A percentile compares a stretch with the other conserved stretches of the same genome.
phyloP scores from a whole-genome alignment of 2,888 invertebrate genomes.

The Lasiommata megera region DNA sequence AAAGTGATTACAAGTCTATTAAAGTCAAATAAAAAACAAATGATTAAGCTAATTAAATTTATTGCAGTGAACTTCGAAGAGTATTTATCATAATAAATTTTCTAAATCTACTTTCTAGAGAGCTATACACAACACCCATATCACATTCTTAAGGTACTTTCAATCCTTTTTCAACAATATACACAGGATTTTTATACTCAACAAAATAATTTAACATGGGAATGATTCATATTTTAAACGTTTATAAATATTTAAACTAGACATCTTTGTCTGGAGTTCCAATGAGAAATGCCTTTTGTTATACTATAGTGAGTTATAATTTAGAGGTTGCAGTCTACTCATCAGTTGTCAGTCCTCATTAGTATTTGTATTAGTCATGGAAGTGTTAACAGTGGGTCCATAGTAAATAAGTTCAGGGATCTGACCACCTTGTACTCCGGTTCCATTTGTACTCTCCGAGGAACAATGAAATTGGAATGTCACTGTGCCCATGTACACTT shows the following conservation, averaged over 20 bases:
- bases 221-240: slow-evolving; percentile 49
- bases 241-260: slow-evolving; percentile 25
- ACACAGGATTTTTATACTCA: slow-evolving; percentile 56
- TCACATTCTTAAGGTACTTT: slow-evolving; percentile 75
- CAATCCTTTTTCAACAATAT: slow-evolving; percentile 67
- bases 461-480: slow-evolving; percentile 99
- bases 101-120: slow-evolving; percentile 62
- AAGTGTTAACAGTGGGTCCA: slow-evolving; percentile 85
- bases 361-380: slow-evolving; percentile 60
- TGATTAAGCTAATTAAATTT: slow-evolving; percentile 42
- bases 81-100: slow-evolving; percentile 43
- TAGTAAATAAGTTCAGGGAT: slow-evolving; percentile 98
- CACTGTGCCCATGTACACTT: slow-evolving; percentile 95
- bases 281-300: slow-evolving; percentile 35
- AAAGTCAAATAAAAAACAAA: slow-evolving; percentile 23
- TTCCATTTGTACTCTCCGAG: slow-evolving; percentile 98
- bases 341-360: slow-evolving; percentile 77
- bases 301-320: slow-evolving; percentile 65
- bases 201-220: slow-evolving; percentile 62
- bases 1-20: not conserved
- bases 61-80: slow-evolving; percentile 51
- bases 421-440: slow-evolving; percentile 98
- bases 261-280: slow-evolving; percentile 18
- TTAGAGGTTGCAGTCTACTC: slow-evolving; percentile 49
- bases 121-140: slow-evolving; percentile 77